Evolutionary conservation across 1,140 invertebrate species (phyloP).

Genomic region (Bacillus rossius): DNA sequence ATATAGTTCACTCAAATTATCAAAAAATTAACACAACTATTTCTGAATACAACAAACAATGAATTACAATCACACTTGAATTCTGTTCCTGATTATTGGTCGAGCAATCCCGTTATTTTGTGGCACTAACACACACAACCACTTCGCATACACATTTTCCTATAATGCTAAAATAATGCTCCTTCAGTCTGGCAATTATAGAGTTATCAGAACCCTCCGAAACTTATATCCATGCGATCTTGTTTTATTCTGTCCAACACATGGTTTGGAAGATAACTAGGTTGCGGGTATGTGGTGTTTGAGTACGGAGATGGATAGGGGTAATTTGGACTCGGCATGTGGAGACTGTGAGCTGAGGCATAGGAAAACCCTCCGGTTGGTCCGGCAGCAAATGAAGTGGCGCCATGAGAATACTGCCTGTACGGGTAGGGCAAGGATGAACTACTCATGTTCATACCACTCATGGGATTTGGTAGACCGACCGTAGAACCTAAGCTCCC

Average conservation of each 20-base stretch:
- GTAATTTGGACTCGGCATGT: conserved; percentile 50
- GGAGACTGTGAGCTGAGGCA: conserved; percentile 42
- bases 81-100: background rate
- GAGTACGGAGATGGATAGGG: conserved; percentile 44
- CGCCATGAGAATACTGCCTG: conserved; percentile 36
- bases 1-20: conserved; percentile 7
- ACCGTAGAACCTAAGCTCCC: conserved; percentile 2
- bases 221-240: conserved; percentile 44
- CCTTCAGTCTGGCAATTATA: background rate
- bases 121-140: background rate
- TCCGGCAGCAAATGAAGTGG: conserved; percentile 30
- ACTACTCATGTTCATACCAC: conserved; percentile 23
- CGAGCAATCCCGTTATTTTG: background rate
- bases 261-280: conserved; percentile 43
- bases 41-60: conserved; percentile 16
- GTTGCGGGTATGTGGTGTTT: conserved; percentile 40
- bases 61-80: conserved; percentile 13
- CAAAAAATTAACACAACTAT: conserved; percentile 7
- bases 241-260: conserved; percentile 41
- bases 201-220: conserved; percentile 49
- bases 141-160: background rate
- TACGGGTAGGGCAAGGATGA: conserved; percentile 37
- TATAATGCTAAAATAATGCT: conserved; percentile 4
- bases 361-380: conserved; percentile 36
- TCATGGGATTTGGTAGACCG: conserved; percentile 24